Conservation (phyloP, 2,113 vertebrate genomes). For the western clawed frog (Xenopus tropicalis) region UCB_Xtro_10.0 CM004452.2:44036501-44037000, state of each 20-base stretch:
- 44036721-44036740: slow-evolving; percentile 97
- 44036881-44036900: too few relatives aligned
- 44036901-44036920: too few relatives aligned
- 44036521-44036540: not conserved
- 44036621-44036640: too few relatives aligned
- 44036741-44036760: slow-evolving; percentile 86
- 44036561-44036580: not conserved
- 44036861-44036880: too few relatives aligned
- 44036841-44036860: not conserved
- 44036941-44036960: too few relatives aligned
- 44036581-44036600: too few relatives aligned
- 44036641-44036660: not conserved
- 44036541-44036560: not conserved
- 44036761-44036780: slow-evolving; percentile 88
- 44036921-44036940: too few relatives aligned
- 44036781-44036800: slow-evolving; percentile 86
- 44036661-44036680: not conserved
- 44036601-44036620: too few relatives aligned
- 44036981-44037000: too few relatives aligned
- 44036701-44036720: slow-evolving; percentile 97
- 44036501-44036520: not conserved
- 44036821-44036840: rapidly evolving
- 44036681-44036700: slow-evolving; percentile 95
- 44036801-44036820: slow-evolving; percentile 80
- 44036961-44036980: too few relatives aligned